Percentiles rank a stretch among this genome's conserved stretches.
Conservation (phyloP, 2,113 vertebrate species). For the Camelus dromedarius region DNA sequence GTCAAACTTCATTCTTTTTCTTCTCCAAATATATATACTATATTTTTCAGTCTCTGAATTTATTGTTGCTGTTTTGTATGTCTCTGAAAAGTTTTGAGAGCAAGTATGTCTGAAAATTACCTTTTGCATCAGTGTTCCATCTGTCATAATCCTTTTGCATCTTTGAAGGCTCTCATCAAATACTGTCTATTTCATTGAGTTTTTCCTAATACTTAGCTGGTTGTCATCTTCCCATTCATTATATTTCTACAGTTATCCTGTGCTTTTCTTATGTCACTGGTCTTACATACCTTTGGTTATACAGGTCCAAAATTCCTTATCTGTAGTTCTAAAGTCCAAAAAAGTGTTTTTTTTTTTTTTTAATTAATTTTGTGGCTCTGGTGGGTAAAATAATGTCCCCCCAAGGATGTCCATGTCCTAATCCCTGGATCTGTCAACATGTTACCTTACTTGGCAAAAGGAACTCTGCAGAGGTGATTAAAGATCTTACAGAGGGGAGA, state of each 20-base stretch:
- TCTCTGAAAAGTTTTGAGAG: constrained; percentile 4
- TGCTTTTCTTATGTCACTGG: neutral
- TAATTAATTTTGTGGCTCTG: neutral
- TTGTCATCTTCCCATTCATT: neutral
- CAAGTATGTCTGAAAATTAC: neutral
- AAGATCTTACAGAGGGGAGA: neutral
- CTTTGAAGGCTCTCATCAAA: neutral
- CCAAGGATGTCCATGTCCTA: neutral
- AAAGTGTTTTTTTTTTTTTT: neutral
- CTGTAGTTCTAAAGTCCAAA: constrained; percentile 14
- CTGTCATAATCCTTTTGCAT: neutral
- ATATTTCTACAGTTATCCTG: neutral
- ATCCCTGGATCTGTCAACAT: neutral
- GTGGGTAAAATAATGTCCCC: neutral
- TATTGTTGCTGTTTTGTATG: neutral
- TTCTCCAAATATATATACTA: neutral
- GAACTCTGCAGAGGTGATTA: neutral
- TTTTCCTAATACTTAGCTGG: neutral
- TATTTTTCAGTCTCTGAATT: neutral
- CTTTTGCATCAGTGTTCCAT: neutral
- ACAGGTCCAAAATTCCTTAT: neutral
- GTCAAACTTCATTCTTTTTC: neutral
- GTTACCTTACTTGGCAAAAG: neutral
- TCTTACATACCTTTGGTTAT: neutral
- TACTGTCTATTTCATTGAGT: neutral